These are phyloP conservation scores for Hirundichthys speculiger DNA, from an alignment of 2,113 vertebrate species.

Conservation along the genomic window DNA sequence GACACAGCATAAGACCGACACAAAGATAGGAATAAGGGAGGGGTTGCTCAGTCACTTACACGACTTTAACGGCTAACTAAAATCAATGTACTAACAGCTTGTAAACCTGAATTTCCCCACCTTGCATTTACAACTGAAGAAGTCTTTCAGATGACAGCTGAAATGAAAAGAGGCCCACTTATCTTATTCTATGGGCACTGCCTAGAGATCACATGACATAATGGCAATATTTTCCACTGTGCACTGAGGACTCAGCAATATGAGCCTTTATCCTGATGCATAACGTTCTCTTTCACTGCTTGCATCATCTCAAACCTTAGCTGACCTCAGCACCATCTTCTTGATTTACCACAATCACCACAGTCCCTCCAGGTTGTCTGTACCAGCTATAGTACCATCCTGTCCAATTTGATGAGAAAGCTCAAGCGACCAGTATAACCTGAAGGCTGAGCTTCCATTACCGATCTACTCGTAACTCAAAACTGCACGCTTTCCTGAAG, in stretches of 20 bases:
- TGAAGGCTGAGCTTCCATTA: constrained; percentile 67
- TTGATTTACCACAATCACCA: constrained; percentile 39
- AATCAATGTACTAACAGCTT: too few relatives aligned
- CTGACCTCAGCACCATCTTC: constrained; percentile 29
- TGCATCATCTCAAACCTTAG: constrained; percentile 50
- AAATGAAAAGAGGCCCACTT: too few relatives aligned
- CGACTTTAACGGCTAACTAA: too few relatives aligned
- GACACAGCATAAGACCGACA: too few relatives aligned
- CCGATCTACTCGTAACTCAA: constrained; percentile 42
- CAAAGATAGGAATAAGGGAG: too few relatives aligned
- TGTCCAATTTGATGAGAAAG: constrained; percentile 64
- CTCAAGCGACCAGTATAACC: constrained; percentile 49
- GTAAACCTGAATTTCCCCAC: too few relatives aligned
- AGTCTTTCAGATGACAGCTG: too few relatives aligned
- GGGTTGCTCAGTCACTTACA: too few relatives aligned
- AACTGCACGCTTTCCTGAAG: constrained; percentile 55
- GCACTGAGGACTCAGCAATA: constrained; percentile 6
- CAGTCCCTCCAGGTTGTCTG: constrained; percentile 48
- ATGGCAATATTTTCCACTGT: background rate
- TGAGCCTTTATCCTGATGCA: constrained; percentile 7
- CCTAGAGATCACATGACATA: too few relatives aligned
- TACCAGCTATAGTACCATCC: constrained; percentile 48
- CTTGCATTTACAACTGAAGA: too few relatives aligned
- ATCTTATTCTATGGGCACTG: too few relatives aligned
- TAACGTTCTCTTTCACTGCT: constrained; percentile 35